Percentiles rank a stretch among this genome's conserved stretches.
phyloP scores from a whole-genome alignment of 2,888 invertebrate species.

The Periphyllus acericola region DNA sequence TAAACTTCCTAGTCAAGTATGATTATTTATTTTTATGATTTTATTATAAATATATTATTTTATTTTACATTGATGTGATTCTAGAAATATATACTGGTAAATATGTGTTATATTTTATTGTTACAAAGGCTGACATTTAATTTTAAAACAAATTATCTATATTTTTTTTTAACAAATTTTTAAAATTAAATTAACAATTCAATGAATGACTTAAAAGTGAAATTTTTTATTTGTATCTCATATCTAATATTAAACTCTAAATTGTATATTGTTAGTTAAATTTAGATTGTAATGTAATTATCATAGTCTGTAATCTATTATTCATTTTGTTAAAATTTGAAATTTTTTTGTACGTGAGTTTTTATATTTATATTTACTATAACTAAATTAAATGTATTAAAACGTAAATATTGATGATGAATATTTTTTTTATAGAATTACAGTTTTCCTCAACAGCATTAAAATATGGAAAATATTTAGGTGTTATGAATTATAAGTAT shows the following conservation, averaged over 20 bases:
- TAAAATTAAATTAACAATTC: background rate
- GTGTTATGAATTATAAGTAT: too few relatives aligned
- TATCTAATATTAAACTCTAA: constrained; percentile 22
- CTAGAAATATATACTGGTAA: constrained; percentile 3
- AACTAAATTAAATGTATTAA: background rate
- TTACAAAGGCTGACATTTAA: constrained; percentile 42
- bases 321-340: constrained; percentile 36
- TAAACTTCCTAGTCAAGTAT: constrained; percentile 36
- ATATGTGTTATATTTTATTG: constrained; percentile 11
- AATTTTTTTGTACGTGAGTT: background rate
- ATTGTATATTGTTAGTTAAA: constrained; percentile 20
- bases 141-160: background rate
- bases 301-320: constrained; percentile 20
- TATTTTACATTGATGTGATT: constrained; percentile 6
- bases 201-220: constrained; percentile 20
- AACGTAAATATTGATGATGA: background rate
- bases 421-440: too few relatives aligned
- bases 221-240: constrained; percentile 32
- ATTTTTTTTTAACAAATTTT: constrained; percentile 11
- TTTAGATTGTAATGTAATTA: constrained; percentile 16
- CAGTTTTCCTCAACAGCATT: background rate
- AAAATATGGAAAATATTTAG: background rate
- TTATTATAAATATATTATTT: too few relatives aligned
- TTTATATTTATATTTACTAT: background rate
- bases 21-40: too few relatives aligned